Evolutionary conservation across 2,888 invertebrate species (phyloP), one percentile per base, ranked within the genome.

Genomic region (Abrostola triplasia): DNA sequence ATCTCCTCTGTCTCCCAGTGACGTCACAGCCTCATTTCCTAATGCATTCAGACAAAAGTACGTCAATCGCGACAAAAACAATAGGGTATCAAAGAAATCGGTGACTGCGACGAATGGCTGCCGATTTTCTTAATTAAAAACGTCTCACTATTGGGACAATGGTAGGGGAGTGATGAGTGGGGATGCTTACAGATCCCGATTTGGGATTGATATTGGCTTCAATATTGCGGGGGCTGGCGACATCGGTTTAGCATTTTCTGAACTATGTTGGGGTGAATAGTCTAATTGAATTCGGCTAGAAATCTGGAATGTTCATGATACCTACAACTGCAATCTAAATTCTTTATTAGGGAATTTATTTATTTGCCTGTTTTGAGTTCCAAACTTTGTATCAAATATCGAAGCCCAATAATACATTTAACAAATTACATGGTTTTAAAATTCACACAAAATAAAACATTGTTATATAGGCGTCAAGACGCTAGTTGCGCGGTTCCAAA

Each of bases 51-150:
- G 84, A 82, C 80, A 84, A 84, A 87, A 86, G 86, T 88, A 84
- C 73, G 80, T 76, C 85, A 82, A 86, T 86, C 73, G 80, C 59
- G 71, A 80, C 82, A 76, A 79, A 91, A 86, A 91, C 91, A 90
- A 91, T 70, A 85, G 86, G 72, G 77, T 82, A 73, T 83, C 85
- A 86, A 87, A 88, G 86, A 87, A 89, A 88, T 89, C 88, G 89
- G 85, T 86, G 90, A 86, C 84, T 84, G 83, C 89, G 88, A 89
- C 85, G 84, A 73, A 71, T 73, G 83, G 67, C 79, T 81, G 81
- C 84, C 91, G 91, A 92, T 92, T 91, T 91, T 89, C 92, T 91
- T 93, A 92, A 93, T 93, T 93, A 92, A 93, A 93, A 90, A 89
- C 86, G 73, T 91, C 89, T 86, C 88, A 92, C 92, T 91, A 92